Conservation (phyloP, 2,113 vertebrate genomes). For the Nansenia antarctica region DNA sequence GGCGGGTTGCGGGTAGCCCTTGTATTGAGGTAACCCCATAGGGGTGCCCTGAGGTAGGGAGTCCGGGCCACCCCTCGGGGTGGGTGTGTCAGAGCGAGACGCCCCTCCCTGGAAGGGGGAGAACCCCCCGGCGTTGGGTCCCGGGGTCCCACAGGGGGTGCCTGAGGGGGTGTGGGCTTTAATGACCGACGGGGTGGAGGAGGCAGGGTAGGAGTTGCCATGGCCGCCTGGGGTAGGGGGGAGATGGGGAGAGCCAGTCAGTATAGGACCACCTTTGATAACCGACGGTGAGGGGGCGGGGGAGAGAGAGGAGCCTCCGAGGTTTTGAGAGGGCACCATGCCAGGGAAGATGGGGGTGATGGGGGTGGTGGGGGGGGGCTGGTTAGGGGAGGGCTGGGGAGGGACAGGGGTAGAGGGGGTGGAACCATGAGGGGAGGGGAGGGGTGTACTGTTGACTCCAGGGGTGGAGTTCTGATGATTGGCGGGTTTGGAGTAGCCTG, state of each 20-base stretch:
- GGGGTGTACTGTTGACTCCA: conserved; percentile 66
- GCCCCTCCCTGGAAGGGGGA: conserved; percentile 74
- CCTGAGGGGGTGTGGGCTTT: conserved; percentile 76
- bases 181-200: conserved; percentile 75
- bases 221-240: conserved; percentile 64
- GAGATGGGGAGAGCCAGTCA: conserved; percentile 36
- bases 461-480: conserved; percentile 80
- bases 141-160: conserved; percentile 75
- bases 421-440: conserved; percentile 85
- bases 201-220: too few relatives aligned
- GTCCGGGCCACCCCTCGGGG: conserved; percentile 62
- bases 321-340: conserved; percentile 78
- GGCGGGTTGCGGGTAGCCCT: conserved; percentile 80
- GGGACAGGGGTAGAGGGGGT: conserved; percentile 81
- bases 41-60: conserved; percentile 72
- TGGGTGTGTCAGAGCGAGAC: conserved; percentile 78
- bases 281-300: conserved; percentile 76
- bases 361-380: conserved; percentile 78
- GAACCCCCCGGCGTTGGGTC: conserved; percentile 68
- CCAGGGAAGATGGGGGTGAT: conserved; percentile 86
- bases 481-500: conserved; percentile 86
- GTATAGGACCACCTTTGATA: conserved; percentile 68
- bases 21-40: conserved; percentile 77
- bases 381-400: conserved; percentile 79
- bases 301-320: conserved; percentile 55